A percentile compares a stretch with the other conserved stretches of the same genome.
Conservation (phyloP, 2,113 vertebrate genomes). For the Phycodurus eques region DNA sequence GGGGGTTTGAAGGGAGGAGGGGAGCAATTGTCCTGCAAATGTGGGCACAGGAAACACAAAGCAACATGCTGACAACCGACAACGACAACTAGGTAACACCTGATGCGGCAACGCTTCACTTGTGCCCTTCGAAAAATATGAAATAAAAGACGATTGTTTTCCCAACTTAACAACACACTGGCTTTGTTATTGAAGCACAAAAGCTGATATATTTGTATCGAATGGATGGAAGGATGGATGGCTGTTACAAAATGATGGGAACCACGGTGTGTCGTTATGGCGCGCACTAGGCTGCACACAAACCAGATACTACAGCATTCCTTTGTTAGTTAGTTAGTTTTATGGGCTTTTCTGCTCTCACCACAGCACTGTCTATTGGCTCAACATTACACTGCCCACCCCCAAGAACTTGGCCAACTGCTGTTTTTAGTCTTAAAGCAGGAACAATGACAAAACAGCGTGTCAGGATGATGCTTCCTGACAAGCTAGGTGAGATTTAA, state of each 20-base stretch:
- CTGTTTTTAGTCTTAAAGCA: conserved; percentile 57
- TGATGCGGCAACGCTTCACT: not conserved
- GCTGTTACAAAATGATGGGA: conserved; percentile 39
- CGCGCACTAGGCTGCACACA: conserved; percentile 37
- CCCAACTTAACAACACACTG: not conserved
- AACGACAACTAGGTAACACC: conserved; percentile 29
- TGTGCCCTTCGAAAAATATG: conserved; percentile 28
- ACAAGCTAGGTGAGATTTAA: conserved; percentile 43
- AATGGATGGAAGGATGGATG: not conserved
- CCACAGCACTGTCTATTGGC: conserved; percentile 45
- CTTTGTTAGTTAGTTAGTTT: conserved; percentile 56
- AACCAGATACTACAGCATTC: conserved; percentile 55
- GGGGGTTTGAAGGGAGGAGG: not conserved
- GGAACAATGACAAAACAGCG: conserved; percentile 61
- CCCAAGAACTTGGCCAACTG: conserved; percentile 57
- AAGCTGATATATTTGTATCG: conserved; percentile 62
- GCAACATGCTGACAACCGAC: conserved; percentile 53
- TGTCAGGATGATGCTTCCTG: conserved; percentile 66
- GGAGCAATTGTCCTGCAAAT: conserved; percentile 19
- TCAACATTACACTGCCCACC: conserved; percentile 52
- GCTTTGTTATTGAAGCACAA: conserved; percentile 51
- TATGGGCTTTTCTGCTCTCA: conserved; percentile 42
- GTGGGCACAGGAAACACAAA: conserved; percentile 39
- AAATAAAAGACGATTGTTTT: conserved; percentile 28
- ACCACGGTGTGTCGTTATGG: conserved; percentile 31